Conservation (phyloP, 92 coral and sea anemone genomes). For the Parazoanthus darwini region DNA sequence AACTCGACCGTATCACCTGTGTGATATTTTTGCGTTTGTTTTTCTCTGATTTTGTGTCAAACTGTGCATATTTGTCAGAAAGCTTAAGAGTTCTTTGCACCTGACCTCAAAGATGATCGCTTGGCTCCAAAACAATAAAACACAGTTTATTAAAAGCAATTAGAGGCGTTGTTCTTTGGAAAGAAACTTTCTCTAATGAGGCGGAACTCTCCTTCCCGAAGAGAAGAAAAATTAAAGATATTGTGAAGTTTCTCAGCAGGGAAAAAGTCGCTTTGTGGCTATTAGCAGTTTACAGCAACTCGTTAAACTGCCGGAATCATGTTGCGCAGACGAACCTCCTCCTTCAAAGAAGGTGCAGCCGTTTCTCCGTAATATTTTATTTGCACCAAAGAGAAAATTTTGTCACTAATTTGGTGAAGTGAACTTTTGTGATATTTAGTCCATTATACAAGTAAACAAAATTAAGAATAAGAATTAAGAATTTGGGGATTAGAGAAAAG, state of each 20-base stretch:
- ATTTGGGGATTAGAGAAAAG: not conserved
- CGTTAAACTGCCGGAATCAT: not conserved
- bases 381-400: not conserved
- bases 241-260: conserved; percentile 31
- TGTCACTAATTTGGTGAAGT: not conserved
- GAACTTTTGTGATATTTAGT: not conserved
- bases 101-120: not conserved
- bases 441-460: not conserved
- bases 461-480: not conserved
- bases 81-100: not conserved
- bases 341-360: not conserved
- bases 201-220: not conserved
- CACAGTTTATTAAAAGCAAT: conserved; percentile 16
- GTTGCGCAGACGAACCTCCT: not conserved
- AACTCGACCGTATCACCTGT: not conserved
- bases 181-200: conserved; percentile 1
- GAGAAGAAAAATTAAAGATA: conserved; percentile 15
- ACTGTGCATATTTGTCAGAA: not conserved
- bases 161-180: conserved; percentile 3
- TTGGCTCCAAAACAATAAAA: conserved; percentile 4
- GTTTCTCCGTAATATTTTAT: too few relatives aligned
- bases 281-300: not conserved
- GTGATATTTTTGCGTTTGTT: not conserved
- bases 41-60: not conserved
- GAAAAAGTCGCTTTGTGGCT: not conserved